A percentile compares a stretch with the other conserved stretches of the same genome.
Evolutionary conservation across 2,888 invertebrate species (phyloP).

Genomic region (Charanyca ferruginea): DNA sequence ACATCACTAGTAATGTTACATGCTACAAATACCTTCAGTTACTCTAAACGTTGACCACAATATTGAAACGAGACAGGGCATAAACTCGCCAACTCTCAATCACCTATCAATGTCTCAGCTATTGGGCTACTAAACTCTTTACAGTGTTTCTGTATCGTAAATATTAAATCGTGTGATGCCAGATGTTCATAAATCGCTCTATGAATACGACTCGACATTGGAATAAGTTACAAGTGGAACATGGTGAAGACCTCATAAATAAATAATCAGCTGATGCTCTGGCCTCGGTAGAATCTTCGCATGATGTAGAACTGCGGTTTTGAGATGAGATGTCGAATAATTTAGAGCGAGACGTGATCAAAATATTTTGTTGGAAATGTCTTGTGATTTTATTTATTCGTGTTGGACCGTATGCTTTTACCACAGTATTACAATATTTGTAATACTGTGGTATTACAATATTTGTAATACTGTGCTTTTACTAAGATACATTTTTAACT

Average conservation of each 20-base stretch:
- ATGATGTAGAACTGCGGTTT: slow-evolving; percentile 8
- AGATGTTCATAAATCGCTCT: slow-evolving; percentile 53
- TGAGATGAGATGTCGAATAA: slow-evolving; percentile 23
- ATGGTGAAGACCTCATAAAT: slow-evolving; percentile 56
- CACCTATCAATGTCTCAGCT: slow-evolving; percentile 5
- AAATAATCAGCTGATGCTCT: slow-evolving; percentile 45
- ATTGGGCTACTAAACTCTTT: slow-evolving; percentile 19
- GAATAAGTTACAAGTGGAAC: slow-evolving; percentile 55
- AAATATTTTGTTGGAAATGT: not conserved
- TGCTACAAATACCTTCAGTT: not conserved
- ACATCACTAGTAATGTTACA: not conserved
- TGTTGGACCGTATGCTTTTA: not conserved
- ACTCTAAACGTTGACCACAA: not conserved
- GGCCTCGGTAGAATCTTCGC: slow-evolving; percentile 30
- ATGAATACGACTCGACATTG: slow-evolving; percentile 47
- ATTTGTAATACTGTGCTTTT: too few species aligned
- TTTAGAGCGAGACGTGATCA: slow-evolving; percentile 8
- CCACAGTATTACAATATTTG: too few species aligned
- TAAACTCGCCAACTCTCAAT: slow-evolving; percentile 5
- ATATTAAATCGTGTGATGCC: slow-evolving; percentile 54
- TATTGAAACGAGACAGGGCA: not conserved
- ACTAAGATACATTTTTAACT: not conserved
- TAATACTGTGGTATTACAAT: too few species aligned
- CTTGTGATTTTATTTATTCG: not conserved
- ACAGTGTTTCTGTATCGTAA: slow-evolving; percentile 24